Evolutionary conservation across 2,888 invertebrate species (phyloP).

Genomic region (Dioctria linearis): DNA sequence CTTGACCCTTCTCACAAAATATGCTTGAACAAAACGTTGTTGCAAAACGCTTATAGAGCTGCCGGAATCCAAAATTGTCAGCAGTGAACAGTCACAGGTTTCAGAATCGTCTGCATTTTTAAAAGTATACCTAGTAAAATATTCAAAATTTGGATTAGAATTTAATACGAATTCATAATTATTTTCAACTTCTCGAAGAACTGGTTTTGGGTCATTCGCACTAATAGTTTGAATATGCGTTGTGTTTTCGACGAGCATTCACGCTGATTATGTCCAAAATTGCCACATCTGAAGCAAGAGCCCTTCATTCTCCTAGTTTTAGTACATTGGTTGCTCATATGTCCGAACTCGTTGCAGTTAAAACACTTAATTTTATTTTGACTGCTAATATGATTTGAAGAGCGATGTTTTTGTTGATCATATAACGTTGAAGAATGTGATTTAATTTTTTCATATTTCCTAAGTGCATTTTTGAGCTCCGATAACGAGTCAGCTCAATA

Average conservation of each 20-base stretch:
- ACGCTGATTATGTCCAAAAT: neutral
- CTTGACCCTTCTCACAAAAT: neutral
- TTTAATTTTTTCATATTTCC: neutral
- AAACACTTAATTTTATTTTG: neutral
- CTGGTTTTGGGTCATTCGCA: no score
- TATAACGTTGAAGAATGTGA: neutral
- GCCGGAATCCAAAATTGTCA: no score
- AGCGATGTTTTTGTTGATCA: neutral
- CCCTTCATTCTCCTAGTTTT: no score
- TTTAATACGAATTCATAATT: neutral
- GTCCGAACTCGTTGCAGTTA: neutral
- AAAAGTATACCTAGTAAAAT: neutral
- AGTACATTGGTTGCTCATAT: neutral
- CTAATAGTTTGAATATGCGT: no score
- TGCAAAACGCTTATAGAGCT: neutral
- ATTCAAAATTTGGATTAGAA: neutral
- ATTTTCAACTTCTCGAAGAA: neutral
- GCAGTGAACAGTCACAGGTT: neutral
- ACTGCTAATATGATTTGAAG: neutral
- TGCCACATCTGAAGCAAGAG: no score
- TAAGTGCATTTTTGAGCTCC: no score
- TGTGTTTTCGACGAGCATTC: neutral
- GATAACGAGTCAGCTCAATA: no score
- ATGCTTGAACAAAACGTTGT: no score
- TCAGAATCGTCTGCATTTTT: neutral